phyloP scores from a whole-genome alignment of 92 coral and sea anemone species.

The Epizoanthus stellaris region DNA sequence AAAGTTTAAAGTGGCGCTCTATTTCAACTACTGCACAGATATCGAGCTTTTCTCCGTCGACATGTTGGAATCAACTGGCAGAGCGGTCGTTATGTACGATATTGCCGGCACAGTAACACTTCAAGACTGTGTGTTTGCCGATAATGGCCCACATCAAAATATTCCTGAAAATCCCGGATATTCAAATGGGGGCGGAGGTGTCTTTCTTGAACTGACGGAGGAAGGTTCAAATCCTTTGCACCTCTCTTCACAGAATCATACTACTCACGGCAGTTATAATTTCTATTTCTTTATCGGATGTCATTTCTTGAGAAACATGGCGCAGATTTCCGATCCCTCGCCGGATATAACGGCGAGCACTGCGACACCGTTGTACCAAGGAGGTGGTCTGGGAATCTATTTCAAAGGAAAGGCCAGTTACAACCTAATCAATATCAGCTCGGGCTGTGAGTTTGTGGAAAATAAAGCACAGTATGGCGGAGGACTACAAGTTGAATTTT shows the following conservation, averaged over 20 bases:
- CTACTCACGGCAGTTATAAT: background rate
- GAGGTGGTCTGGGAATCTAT: conserved; percentile 18
- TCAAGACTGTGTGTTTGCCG: conserved; percentile 12
- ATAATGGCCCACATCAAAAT: background rate
- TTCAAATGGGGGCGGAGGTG: conserved; percentile 12
- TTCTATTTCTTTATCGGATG: conserved; percentile 3
- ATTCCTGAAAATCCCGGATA: background rate
- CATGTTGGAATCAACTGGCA: conserved; percentile 15
- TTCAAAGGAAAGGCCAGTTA: conserved; percentile 8
- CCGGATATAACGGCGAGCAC: background rate
- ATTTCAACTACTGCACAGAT: conserved; percentile 3
- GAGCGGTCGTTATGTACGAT: conserved; percentile 12
- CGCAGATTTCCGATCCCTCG: background rate
- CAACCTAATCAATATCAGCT: background rate
- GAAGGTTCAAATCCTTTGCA: background rate
- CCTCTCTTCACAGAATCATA: background rate
- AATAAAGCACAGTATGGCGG: conserved; percentile 27
- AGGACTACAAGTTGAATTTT: conserved; percentile 3
- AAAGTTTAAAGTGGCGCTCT: background rate
- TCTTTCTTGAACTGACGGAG: background rate
- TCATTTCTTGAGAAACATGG: background rate
- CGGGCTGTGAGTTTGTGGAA: background rate
- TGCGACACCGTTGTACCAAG: background rate
- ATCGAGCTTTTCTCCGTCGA: background rate
- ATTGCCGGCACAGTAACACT: background rate